These are phyloP conservation scores for Atlantisia rogersi DNA, from an alignment of 2,113 vertebrate genomes.

Conservation along the genomic window DNA sequence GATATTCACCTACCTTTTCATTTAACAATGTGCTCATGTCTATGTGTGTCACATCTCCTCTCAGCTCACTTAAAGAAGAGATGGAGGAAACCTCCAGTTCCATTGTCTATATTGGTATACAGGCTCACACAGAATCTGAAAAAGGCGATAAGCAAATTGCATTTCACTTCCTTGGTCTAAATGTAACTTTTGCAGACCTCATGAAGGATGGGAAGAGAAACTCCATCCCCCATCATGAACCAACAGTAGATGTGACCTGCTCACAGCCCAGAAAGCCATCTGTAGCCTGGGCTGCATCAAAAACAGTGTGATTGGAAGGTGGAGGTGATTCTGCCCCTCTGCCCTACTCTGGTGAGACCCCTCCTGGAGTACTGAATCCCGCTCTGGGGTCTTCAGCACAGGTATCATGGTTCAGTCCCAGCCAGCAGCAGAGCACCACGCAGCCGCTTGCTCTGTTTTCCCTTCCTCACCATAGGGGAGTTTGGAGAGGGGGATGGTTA, in stretches of 20 bases:
- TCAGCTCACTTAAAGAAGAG: neutral
- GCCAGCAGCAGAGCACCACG: too few species aligned
- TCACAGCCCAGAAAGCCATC: accelerated
- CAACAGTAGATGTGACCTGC: accelerated
- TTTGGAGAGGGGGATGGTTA: too few species aligned
- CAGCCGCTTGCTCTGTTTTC: too few species aligned
- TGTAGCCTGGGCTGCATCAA: accelerated
- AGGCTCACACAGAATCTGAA: neutral
- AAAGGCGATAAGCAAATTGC: neutral
- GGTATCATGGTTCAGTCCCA: too few species aligned
- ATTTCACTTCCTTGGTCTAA: neutral
- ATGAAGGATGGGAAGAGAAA: neutral
- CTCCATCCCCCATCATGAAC: neutral
- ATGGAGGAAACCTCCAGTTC: neutral
- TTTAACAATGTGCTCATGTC: neutral
- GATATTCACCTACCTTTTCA: neutral
- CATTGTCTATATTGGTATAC: neutral
- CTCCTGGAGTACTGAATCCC: neutral
- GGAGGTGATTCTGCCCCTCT: neutral
- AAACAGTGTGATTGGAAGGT: accelerated
- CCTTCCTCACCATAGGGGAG: too few species aligned
- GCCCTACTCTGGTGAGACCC: neutral
- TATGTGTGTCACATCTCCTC: neutral
- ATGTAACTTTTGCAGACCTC: neutral
- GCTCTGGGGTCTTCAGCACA: neutral